Conservation (phyloP, 2,888 invertebrate species). For the Cheilosia vulpina region DNA sequence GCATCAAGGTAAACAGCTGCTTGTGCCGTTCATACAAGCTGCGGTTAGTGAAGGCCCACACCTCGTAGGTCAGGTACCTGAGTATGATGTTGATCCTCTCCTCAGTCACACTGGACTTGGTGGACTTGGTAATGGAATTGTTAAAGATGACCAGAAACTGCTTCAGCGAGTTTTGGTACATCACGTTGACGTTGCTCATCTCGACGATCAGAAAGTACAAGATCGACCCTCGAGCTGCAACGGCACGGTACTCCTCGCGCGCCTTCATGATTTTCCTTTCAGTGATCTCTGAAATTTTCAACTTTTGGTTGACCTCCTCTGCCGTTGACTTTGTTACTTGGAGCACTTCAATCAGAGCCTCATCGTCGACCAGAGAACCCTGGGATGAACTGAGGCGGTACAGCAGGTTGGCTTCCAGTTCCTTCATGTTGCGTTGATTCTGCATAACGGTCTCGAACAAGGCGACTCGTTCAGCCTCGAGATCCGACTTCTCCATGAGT, state of each 20-base stretch:
- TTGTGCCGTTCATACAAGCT: conserved; percentile 97
- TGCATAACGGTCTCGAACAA: conserved; percentile 98
- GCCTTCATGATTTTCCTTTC: conserved; percentile 97
- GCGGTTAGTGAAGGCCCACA: conserved; percentile 95
- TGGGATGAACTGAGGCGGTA: conserved; percentile 96
- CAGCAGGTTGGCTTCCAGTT: conserved; percentile 95
- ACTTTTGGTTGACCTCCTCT: conserved; percentile 97
- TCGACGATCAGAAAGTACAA: conserved; percentile 98
- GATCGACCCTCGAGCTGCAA: conserved; percentile 96
- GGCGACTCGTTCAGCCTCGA: conserved; percentile 96
- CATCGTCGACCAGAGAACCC: conserved; percentile 97
- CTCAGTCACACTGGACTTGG: conserved; percentile 91
- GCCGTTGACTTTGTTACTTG: conserved; percentile 94
- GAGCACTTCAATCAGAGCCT: conserved; percentile 95
- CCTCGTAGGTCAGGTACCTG: conserved; percentile 94
- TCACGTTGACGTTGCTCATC: conserved; percentile 97
- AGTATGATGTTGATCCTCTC: conserved; percentile 95
- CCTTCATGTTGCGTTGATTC: conserved; percentile 98
- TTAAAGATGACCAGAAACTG: conserved; percentile 97
- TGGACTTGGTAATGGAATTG: conserved; percentile 95
- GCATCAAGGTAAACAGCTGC: conserved; percentile 95
- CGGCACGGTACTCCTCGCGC: conserved; percentile 97
- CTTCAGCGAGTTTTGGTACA: conserved; percentile 98
- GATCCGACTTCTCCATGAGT: conserved; percentile 97
- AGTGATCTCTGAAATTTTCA: conserved; percentile 95